Conservation (phyloP, 1,140 invertebrate genomes). For the Chrysomallon squamiferum region DNA sequence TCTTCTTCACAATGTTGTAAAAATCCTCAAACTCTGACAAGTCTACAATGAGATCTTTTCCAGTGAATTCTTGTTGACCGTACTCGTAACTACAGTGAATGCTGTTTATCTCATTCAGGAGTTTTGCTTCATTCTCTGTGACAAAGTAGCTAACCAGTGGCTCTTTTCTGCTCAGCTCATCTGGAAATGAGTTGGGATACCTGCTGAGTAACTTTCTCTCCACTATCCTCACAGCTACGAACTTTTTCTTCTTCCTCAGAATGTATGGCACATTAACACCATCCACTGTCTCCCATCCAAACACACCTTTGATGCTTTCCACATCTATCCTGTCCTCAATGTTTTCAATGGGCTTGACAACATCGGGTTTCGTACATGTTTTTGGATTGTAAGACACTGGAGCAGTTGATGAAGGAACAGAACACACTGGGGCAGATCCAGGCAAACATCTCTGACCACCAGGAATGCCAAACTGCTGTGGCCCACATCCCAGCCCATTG, state of each 20-base stretch:
- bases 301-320: conserved; percentile 73
- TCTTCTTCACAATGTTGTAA: conserved; percentile 70
- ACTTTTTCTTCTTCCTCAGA: conserved; percentile 81
- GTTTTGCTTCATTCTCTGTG: conserved; percentile 85
- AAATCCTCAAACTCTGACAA: conserved; percentile 87
- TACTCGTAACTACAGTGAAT: conserved; percentile 91
- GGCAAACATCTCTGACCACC: not conserved
- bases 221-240: conserved; percentile 89
- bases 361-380: not conserved
- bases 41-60: conserved; percentile 87
- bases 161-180: conserved; percentile 54
- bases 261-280: conserved; percentile 88
- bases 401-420: not conserved
- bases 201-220: conserved; percentile 70
- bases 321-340: conserved; percentile 40
- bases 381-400: not conserved
- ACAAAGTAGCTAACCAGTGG: conserved; percentile 87
- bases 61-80: conserved; percentile 86
- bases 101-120: conserved; percentile 92
- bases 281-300: conserved; percentile 87
- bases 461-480: not conserved
- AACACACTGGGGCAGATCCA: not conserved
- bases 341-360: not conserved
- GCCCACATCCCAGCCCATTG: not conserved
- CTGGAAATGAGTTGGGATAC: conserved; percentile 66